Conservation (phyloP, 2,888 invertebrate genomes). For the Trissolcus japonicus region DNA sequence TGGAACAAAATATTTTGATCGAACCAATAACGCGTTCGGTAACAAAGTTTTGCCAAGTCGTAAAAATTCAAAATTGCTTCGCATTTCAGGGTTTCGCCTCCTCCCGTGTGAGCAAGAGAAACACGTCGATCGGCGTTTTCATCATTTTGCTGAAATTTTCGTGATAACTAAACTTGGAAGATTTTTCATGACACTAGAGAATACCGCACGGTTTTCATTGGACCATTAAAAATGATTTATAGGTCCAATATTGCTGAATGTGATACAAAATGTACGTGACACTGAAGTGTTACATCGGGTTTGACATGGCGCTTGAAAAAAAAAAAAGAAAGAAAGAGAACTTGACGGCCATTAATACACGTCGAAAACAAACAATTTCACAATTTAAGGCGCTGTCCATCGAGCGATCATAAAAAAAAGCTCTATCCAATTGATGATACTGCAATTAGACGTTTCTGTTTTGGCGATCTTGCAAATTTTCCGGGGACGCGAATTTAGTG, state of each 20-base stretch:
- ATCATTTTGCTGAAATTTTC: constrained; percentile 32
- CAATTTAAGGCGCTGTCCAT: constrained; percentile 7
- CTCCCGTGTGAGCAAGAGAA: background rate
- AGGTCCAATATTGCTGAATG: constrained; percentile 36
- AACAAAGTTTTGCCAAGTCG: constrained; percentile 21
- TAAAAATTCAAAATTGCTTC: constrained; percentile 21
- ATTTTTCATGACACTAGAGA: constrained; percentile 42
- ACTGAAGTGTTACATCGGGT: constrained; percentile 35
- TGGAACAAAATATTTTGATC: constrained; percentile 4
- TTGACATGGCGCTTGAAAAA: constrained; percentile 15
- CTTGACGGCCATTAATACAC: constrained; percentile 15
- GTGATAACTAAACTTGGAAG: constrained; percentile 28
- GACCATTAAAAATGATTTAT: constrained; percentile 49
- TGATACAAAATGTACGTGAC: constrained; percentile 36
- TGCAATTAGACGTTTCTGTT: no score
- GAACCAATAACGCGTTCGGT: constrained; percentile 10
- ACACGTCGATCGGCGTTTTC: constrained; percentile 29
- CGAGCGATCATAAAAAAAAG: no score
- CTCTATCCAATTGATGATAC: no score
- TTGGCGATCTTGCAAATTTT: no score
- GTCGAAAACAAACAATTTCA: constrained; percentile 16
- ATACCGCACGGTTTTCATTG: constrained; percentile 39
- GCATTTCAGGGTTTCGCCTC: constrained; percentile 19
- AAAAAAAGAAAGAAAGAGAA: background rate
- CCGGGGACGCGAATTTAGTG: no score